phyloP scores from a whole-genome alignment of 2,113 vertebrate genomes.

The Otocyon megalotis region DNA sequence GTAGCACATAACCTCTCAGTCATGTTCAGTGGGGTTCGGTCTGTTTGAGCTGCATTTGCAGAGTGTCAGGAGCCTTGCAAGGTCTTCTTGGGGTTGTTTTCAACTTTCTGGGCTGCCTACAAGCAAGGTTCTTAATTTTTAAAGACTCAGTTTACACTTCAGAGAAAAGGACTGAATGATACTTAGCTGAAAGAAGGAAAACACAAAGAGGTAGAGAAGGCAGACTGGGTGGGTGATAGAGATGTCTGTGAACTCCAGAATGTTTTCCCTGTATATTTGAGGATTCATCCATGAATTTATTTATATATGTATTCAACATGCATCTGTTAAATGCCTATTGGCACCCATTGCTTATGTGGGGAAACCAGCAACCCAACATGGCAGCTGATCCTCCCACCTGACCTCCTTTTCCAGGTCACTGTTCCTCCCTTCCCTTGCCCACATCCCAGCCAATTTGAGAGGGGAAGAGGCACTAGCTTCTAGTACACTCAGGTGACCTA shows the following conservation, averaged over 20 bases:
- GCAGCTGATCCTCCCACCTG: conserved; percentile 9
- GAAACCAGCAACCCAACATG: not conserved
- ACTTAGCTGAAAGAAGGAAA: not conserved
- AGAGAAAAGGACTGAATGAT: conserved; percentile 31
- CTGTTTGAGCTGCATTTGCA: not conserved
- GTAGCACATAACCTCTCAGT: not conserved
- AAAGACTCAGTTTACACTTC: not conserved
- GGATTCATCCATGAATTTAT: not conserved
- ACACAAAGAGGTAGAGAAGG: not conserved
- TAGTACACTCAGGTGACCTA: conserved; percentile 29
- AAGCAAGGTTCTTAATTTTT: conserved; percentile 51
- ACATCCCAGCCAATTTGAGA: not conserved
- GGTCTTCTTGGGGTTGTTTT: conserved; percentile 28
- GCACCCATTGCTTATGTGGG: not conserved
- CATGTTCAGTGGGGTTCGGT: not conserved
- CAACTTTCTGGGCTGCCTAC: not conserved
- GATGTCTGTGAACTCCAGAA: conserved; percentile 3
- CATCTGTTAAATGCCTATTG: not conserved
- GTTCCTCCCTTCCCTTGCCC: not conserved
- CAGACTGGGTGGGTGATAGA: not conserved
- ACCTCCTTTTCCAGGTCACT: not conserved
- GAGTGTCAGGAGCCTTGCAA: not conserved
- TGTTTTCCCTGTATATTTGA: not conserved
- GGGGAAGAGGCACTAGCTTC: not conserved
- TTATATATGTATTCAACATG: conserved; percentile 35